phyloP scores from a whole-genome alignment of 1,140 invertebrate genomes.

The Anoplophora glabripennis region DNA sequence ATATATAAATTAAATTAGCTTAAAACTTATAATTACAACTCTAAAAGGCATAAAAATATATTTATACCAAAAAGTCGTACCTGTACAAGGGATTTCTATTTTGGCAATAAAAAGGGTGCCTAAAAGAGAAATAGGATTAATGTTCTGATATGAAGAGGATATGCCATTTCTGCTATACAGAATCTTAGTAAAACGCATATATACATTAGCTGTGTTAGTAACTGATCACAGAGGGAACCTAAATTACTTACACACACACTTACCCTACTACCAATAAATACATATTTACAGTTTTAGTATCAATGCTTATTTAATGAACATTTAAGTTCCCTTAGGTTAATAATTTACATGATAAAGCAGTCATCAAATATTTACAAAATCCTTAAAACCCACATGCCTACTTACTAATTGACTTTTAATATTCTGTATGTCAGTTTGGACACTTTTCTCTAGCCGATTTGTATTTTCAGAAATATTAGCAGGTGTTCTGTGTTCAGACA shows the following conservation, averaged over 20 bases:
- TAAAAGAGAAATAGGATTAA: too few species aligned
- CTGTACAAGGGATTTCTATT: too few species aligned
- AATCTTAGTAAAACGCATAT: not conserved
- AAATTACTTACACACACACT: not conserved
- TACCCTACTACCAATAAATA: too few species aligned
- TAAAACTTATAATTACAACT: too few species aligned
- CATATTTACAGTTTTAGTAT: too few species aligned
- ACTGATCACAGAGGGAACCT: not conserved
- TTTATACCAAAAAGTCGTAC: too few species aligned
- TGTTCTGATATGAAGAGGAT: too few species aligned
- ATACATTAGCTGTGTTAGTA: constrained; percentile 4
- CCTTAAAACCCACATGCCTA: constrained; percentile 13
- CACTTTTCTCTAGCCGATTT: constrained; percentile 16
- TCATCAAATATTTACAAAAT: constrained; percentile 4
- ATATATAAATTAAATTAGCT: too few species aligned
- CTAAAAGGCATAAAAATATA: too few species aligned
- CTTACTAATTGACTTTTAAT: constrained; percentile 45
- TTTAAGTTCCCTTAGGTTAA: constrained; percentile 4
- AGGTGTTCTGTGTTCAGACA: constrained; percentile 4
- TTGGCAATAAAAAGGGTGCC: too few species aligned
- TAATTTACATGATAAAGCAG: not conserved
- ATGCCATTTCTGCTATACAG: too few species aligned
- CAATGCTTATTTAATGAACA: not conserved
- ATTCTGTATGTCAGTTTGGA: constrained; percentile 47
- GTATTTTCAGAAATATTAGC: not conserved